Conservation (phyloP, 2,113 vertebrate species). For the Brachypteracias leptosomus region DNA sequence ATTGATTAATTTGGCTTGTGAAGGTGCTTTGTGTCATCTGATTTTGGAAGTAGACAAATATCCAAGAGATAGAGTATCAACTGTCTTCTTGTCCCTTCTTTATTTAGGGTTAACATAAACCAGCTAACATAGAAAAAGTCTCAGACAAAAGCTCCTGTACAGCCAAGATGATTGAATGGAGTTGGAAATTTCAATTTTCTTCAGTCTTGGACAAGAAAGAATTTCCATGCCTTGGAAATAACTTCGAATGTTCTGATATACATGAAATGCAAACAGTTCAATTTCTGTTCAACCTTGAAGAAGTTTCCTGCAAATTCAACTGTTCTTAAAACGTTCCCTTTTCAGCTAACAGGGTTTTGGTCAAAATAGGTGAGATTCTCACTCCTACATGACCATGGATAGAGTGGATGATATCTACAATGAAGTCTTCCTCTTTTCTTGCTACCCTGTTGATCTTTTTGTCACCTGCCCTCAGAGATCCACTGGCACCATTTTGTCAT, state of each 20-base stretch:
- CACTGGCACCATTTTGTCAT: neutral
- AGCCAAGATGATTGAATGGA: neutral
- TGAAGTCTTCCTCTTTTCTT: neutral
- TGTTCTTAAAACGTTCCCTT: neutral
- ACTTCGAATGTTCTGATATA: neutral
- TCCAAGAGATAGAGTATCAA: neutral
- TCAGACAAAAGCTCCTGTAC: neutral
- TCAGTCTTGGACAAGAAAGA: neutral
- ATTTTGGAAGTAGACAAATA: slow-evolving; percentile 4
- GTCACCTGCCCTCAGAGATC: neutral
- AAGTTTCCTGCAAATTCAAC: neutral
- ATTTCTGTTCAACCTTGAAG: neutral
- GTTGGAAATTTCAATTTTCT: neutral
- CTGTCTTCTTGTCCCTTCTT: neutral
- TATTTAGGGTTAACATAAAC: neutral
- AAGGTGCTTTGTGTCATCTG: neutral
- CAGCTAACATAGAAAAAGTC: neutral
- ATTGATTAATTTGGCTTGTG: neutral
- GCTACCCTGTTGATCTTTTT: neutral
- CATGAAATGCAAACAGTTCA: neutral
- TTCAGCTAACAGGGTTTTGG: neutral
- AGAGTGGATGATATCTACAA: neutral
- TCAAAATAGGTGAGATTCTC: neutral
- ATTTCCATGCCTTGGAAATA: neutral
- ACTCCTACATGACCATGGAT: neutral